Evolutionary conservation across 2,797 vertebrate genomes (phyloP), one percentile per base, ranked within the genome.

Genomic region (Falco berigora): DNA sequence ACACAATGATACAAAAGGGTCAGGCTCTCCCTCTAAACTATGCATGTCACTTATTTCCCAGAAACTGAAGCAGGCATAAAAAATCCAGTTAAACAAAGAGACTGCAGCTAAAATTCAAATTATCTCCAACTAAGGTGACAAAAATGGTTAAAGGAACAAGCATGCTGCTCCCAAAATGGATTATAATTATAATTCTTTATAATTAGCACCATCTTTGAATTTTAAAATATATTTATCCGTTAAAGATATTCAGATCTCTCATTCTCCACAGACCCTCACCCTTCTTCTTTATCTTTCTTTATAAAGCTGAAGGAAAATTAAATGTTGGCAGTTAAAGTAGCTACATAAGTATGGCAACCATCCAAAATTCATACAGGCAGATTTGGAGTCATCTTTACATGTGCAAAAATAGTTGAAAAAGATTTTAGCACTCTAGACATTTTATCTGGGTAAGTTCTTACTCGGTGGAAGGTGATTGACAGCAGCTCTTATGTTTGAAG

Each of bases 281-380:
- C 52, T 81, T 86, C 10, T 40, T 86, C 56, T 52, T 53, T 94
- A 49, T 86, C 69, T 79, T 85, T 88, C 58, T 73, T 47, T 42
- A 69, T 68, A 88, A 84, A 95, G 25, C 52, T 76, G 88, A 96
- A 95, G 38, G n/a, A 83, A 97, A 94, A 80, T 90, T 68, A 86
- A 92, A 93, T 80, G 83, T 64, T 96, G 94, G 95, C 95, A 94
- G 88, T 85, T 94, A 88, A 88, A 92, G 68, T 66, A 95, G 38
- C 91, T 95, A 82, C 95, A 95, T 94, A 96, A 94, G 88, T 86
- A 34, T 97, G 96, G 94, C 94, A 97, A 91, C 27, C 53, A 67
- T 94, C 97, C 97, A 97, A 72, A 75, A 90, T 85, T 92, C 80
- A 89, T 69, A 86, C 90, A 95, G 95, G 68, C 80, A 93, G 59